Conservation (phyloP, 2,888 invertebrate genomes). For the Apodemia zela region DNA sequence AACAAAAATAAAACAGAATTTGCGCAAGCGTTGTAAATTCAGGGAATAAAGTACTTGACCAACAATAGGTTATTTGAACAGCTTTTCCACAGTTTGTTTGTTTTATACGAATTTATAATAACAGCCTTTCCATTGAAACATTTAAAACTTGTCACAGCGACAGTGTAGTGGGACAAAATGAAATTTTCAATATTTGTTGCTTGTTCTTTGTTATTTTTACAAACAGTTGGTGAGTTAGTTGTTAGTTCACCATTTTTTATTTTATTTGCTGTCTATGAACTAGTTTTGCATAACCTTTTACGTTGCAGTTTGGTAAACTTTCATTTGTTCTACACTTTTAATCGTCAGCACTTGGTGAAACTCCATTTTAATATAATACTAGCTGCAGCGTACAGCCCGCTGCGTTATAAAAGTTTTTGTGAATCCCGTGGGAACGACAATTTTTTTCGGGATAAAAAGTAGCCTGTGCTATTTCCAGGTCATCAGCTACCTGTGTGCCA, state of each 20-base stretch:
- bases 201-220: constrained; percentile 27
- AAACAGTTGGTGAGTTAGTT: constrained; percentile 26
- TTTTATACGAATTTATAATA: constrained; percentile 42
- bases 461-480: too few relatives aligned
- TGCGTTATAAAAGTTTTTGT: too few relatives aligned
- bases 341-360: too few relatives aligned
- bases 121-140: constrained; percentile 36
- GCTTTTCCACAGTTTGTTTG: constrained; percentile 39
- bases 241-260: not conserved
- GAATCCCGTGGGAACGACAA: too few relatives aligned
- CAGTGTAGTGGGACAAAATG: constrained; percentile 25
- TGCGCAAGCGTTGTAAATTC: constrained; percentile 28
- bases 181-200: constrained; percentile 22
- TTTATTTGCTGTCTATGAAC: not conserved
- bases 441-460: too few relatives aligned
- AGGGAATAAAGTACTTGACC: constrained; percentile 26
- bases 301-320: too few relatives aligned
- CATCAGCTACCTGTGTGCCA: too few relatives aligned
- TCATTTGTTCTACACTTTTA: too few relatives aligned
- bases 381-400: too few relatives aligned
- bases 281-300: too few relatives aligned
- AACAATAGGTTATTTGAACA: constrained; percentile 51
- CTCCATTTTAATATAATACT: too few relatives aligned
- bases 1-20: constrained; percentile 20
- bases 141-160: constrained; percentile 24